Base-by-base conservation (phyloP, 2,797 vertebrate species). In the Gymnothorax javanicus region DNA sequence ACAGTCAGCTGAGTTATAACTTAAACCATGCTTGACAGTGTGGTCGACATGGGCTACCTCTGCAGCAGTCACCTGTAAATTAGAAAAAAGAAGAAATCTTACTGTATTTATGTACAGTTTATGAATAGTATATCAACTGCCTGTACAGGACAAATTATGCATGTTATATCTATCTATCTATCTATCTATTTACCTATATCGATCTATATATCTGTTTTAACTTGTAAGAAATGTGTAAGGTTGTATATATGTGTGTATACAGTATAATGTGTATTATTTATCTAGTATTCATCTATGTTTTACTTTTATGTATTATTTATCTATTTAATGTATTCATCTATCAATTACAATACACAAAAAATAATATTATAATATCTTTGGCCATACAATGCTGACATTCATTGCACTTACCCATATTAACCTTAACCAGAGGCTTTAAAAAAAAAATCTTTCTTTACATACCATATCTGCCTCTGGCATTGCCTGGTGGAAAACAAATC, bases 21-120 rank as follows among this genome's bases (percentile, higher is more conserved):
- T 89, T 71, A 89, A 50, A 64, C 83, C 88, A 75, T 90, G 88
- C 85, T 58, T 87, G 15, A 86, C 82, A 50, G 83, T 60, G 43
- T 87, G 84, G 54, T 87, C 86, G 15, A 88, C 64, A 64, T 87
- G 84, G 2, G 81, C 82, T 62, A 89, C 17, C 86, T 85, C 88
- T 27, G 88, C 88, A 87, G 75, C 83, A 69, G 3, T 71, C 17
- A 64, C 54, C 75, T 79, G 83, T 69, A 73, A 89, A 57, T n/a
- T n/a, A 9, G 58, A 52, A 83, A 73, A 75, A 77, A 43, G 7
- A 27, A 52, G 59, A 20, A 69, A 85, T 85, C 25, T 85, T n/a
- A 85, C 84, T 57, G 71, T 73, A 85, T 52, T 69, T 73, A 64
- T 67, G 67, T 57, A 67, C 50, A 59, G 52, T 57, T 60, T 23